These are phyloP conservation scores for Gambusia holbrooki DNA, from an alignment of 2,113 vertebrate genomes.

Conservation along the genomic window DNA sequence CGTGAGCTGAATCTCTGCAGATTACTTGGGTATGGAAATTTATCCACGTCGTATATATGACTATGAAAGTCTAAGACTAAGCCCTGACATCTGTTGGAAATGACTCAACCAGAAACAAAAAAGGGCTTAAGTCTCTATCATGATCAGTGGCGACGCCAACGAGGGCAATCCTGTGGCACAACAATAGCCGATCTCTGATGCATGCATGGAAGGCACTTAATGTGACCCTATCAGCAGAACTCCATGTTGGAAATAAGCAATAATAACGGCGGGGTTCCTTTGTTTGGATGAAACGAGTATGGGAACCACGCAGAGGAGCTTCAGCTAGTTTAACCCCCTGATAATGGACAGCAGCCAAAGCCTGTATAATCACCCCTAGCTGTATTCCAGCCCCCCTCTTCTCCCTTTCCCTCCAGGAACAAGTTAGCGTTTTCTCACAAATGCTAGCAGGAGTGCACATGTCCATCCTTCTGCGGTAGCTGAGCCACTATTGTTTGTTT, in stretches of 20 bases:
- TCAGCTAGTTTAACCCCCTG: conserved; percentile 52
- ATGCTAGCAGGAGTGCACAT: conserved; percentile 31
- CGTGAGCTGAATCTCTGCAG: conserved; percentile 43
- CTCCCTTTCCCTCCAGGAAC: conserved; percentile 38
- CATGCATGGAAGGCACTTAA: conserved; percentile 31
- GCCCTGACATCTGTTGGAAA: conserved; percentile 41
- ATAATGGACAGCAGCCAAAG: conserved; percentile 45
- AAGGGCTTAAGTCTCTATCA: conserved; percentile 29
- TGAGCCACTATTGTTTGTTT: conserved; percentile 51
- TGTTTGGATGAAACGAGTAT: conserved; percentile 48
- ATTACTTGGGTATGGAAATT: conserved; percentile 56
- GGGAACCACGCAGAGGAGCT: conserved; percentile 43
- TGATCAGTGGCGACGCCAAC: conserved; percentile 17
- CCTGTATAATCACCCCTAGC: conserved; percentile 22
- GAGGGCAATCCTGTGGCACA: conserved; percentile 55
- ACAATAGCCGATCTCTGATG: conserved; percentile 55
- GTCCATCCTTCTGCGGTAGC: conserved; percentile 45
- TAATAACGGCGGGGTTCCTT: conserved; percentile 62
- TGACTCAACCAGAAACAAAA: conserved; percentile 50
- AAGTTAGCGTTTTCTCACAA: conserved; percentile 39
- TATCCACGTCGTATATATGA: conserved; percentile 52
- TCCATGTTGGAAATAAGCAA: conserved; percentile 52
- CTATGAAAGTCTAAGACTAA: conserved; percentile 49
- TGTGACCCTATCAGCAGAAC: conserved; percentile 67
- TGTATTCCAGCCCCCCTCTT: conserved; percentile 7